phyloP scores from a whole-genome alignment of 2,888 invertebrate genomes.

The Cephus pygmeus region DNA sequence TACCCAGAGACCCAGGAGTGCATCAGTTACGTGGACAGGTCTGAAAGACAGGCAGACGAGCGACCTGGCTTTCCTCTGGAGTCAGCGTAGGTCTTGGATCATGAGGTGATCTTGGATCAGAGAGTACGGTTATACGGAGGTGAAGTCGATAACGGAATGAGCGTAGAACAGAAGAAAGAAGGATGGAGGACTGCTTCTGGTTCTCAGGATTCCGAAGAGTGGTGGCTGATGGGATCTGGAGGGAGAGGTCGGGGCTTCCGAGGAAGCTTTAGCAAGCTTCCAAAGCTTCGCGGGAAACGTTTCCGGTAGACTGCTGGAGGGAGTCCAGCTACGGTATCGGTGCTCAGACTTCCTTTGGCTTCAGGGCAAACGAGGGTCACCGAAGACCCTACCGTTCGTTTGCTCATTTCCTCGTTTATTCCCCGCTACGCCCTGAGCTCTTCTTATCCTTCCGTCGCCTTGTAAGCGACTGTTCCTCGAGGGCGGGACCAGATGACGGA shows the following conservation, averaged over 20 bases:
- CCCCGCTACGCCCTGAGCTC: background rate
- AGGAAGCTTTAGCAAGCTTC: background rate
- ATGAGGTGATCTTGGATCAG: constrained; percentile 57
- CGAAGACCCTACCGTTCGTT: constrained; percentile 57
- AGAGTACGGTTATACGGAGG: constrained; percentile 55
- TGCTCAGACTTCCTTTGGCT: constrained; percentile 50
- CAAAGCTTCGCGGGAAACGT: background rate
- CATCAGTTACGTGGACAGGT: constrained; percentile 37
- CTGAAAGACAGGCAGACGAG: constrained; percentile 17
- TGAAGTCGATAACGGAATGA: constrained; percentile 43
- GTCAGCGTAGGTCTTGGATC: constrained; percentile 25
- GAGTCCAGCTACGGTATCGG: constrained; percentile 34
- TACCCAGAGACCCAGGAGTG: background rate
- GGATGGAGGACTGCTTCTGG: background rate
- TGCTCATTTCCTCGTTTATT: constrained; percentile 11
- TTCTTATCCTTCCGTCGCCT: background rate
- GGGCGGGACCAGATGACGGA: background rate
- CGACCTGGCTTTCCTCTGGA: constrained; percentile 48
- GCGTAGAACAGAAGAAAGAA: background rate
- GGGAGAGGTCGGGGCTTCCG: background rate
- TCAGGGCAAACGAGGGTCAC: constrained; percentile 58
- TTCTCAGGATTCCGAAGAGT: background rate
- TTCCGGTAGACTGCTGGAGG: background rate
- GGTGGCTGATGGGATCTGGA: background rate
- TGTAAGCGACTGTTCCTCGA: background rate